phyloP scores from a whole-genome alignment of 2,113 vertebrate genomes.

The Anthoscopus minutus region DNA sequence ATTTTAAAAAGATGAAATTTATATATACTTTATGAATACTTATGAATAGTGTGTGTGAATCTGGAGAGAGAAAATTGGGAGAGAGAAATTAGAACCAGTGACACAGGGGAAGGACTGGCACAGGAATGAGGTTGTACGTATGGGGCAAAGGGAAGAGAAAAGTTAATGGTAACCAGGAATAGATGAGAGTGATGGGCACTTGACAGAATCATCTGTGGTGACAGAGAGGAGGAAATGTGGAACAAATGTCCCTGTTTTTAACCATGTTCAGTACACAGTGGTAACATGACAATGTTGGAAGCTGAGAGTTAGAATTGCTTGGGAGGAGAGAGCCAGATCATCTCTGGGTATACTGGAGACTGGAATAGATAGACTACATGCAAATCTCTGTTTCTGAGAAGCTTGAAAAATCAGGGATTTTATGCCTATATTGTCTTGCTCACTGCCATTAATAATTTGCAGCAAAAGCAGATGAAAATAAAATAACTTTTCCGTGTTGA shows the following conservation, averaged over 20 bases:
- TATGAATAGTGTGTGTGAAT: background rate
- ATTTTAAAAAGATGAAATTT: background rate
- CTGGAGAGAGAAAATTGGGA: background rate
- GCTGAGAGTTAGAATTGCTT: background rate
- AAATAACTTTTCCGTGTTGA: background rate
- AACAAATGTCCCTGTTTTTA: background rate
- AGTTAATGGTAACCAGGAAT: background rate
- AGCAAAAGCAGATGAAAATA: background rate
- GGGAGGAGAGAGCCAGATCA: background rate
- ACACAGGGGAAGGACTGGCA: background rate
- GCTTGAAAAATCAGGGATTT: background rate
- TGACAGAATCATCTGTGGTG: background rate
- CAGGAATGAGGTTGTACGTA: background rate
- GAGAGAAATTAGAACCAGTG: background rate
- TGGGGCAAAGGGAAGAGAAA: background rate
- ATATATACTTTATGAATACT: background rate
- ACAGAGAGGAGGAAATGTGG: background rate
- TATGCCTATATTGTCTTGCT: background rate
- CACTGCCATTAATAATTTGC: background rate
- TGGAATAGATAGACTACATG: background rate
- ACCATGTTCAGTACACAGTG: background rate
- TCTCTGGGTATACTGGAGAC: background rate
- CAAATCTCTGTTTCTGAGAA: background rate
- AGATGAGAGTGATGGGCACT: background rate
- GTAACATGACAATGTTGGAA: background rate